Evolutionary conservation across 2,888 invertebrate genomes (phyloP).

Genomic region (Erynnis tages): DNA sequence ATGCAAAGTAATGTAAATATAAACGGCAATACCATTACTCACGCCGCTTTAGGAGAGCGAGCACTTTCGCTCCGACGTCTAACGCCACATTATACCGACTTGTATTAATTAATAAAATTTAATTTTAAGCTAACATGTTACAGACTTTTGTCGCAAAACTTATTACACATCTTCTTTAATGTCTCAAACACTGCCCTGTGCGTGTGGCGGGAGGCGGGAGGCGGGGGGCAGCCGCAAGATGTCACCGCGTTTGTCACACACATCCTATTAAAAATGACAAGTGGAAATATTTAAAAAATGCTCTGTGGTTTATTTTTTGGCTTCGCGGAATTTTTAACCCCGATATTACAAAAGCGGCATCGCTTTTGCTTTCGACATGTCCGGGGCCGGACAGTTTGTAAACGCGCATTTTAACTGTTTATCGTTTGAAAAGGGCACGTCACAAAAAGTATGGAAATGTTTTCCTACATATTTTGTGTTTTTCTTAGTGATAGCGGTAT

Average conservation of each 20-base stretch:
- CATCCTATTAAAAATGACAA: conserved; percentile 34
- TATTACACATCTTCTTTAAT: no score
- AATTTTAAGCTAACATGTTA: no score
- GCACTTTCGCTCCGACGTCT: conserved; percentile 1
- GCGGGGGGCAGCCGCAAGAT: conserved; percentile 40
- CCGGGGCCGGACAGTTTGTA: conserved; percentile 23
- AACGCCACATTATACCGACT: no score
- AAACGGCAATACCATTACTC: conserved; percentile 31
- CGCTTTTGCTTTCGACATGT: conserved; percentile 35
- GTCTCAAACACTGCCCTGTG: no score
- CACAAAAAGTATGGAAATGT: conserved; percentile 17
- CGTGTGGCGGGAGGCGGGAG: no score
- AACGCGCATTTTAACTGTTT: conserved; percentile 21
- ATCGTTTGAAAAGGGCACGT: conserved; percentile 24
- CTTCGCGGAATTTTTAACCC: conserved; percentile 31
- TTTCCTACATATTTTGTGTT: conserved; percentile 16
- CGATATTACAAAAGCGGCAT: conserved; percentile 33
- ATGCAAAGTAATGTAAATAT: conserved; percentile 37
- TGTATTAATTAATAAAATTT: no score
- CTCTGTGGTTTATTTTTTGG: conserved; percentile 37
- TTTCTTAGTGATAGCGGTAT: conserved; percentile 10
- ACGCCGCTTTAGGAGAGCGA: background rate
- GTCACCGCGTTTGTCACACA: conserved; percentile 35
- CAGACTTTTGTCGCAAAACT: no score
- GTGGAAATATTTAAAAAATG: conserved; percentile 38